Base-by-base conservation (phyloP, 2,113 vertebrate species). In the Craseonycteris thonglongyai region DNA sequence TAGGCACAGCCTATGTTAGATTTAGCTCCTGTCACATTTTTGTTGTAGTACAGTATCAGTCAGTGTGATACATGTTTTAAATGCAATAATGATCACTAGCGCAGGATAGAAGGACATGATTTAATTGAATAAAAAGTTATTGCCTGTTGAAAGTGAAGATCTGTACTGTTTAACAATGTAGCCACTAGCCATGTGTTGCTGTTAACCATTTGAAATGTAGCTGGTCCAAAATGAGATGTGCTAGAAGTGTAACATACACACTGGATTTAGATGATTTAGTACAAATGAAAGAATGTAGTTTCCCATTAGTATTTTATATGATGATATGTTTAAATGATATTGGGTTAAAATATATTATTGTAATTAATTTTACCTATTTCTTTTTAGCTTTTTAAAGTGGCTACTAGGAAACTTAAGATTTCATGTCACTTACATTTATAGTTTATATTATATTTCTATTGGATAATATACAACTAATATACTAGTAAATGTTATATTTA, bases 391-490 rank as follows among this genome's bases (percentile, higher is more conserved):
- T 85, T 90, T 54, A 95, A n/a, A 66, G 42, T 71, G 68, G 49
- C 30, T 66, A 76, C 30, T 93, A 58, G 49, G 88, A 91, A 88
- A 72, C 51, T 88, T 84, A 75, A 94, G 88, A 58, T 89, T 66
- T n/a, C 33, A 45, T 45, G 18, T 76, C 15, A 81, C 40, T 91
- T 49, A 22, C 33, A 65, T 76, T 58, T 78, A 5, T 82, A 58
- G 28, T 35, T 71, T 76, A 40, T 61, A 38, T 40, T 59, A 5
- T 78, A 18, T 90, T 83, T 95, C 42, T 75, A 3, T 83, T 69
- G n/a, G n/a, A 22, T n/a, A 51, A 2, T 56, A 10, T 78, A 30
- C 33, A 69, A 47, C n/a, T n/a, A n/a, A 84, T 40, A n/a, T 3
- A 15, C 40, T 80, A 19, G 8, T 84, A 21, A 22, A 42, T 63